These are phyloP conservation scores for Numenius phaeopus DNA, from an alignment of 2,797 vertebrate species.

Conservation along the genomic window DNA sequence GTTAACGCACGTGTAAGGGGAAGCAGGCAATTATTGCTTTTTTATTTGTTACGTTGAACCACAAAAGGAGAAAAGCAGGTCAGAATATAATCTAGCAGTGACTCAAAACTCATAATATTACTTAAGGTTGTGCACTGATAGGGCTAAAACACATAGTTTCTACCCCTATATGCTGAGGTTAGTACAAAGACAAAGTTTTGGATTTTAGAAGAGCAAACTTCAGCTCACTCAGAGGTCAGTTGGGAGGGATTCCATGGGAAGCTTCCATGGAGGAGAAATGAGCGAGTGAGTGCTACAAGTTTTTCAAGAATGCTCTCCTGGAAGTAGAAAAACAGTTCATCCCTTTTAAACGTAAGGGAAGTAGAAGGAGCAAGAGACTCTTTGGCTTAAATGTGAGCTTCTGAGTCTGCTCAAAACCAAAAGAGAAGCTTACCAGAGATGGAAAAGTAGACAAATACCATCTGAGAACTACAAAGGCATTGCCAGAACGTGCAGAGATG, in stretches of 20 bases:
- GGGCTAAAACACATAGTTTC: too few relatives aligned
- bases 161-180: not conserved
- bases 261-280: not conserved
- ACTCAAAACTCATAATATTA: not conserved
- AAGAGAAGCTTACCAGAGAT: not conserved
- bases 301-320: not conserved
- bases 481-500: not conserved
- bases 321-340: not conserved
- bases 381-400: not conserved
- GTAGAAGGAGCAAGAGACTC: not conserved
- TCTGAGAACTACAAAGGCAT: too few relatives aligned
- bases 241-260: not conserved
- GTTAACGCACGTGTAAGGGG: not conserved
- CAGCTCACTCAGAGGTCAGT: not conserved
- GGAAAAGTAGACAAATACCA: not conserved
- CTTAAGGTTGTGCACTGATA: accelerated
- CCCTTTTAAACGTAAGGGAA: not conserved
- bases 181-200: not conserved
- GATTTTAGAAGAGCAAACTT: not conserved
- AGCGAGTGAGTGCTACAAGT: not conserved
- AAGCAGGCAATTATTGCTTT: not conserved
- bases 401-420: not conserved
- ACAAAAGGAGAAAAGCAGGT: not conserved
- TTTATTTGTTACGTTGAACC: not conserved
- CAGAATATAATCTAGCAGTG: not conserved